Percentiles rank a stretch among this genome's conserved stretches.
These are phyloP conservation scores for Glaucopsyche alexis DNA, from an alignment of 2,888 invertebrate genomes.

Conservation along the genomic window DNA sequence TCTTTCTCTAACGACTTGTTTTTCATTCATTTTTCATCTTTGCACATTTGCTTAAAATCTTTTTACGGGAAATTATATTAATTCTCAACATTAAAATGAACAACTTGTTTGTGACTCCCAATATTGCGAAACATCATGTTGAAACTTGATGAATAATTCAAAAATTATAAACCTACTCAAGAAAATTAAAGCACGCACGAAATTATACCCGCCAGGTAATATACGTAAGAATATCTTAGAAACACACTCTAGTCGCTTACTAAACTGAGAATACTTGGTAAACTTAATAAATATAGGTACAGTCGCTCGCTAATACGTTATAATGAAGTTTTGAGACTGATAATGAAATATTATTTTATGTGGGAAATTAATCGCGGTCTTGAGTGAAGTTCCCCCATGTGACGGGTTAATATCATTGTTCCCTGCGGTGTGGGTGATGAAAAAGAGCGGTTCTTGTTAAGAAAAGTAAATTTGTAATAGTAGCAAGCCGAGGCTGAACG, in stretches of 20 bases:
- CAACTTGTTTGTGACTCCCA: not conserved
- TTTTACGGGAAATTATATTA: not conserved
- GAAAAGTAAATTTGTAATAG: not conserved
- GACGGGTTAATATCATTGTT: not conserved
- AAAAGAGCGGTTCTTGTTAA: not conserved
- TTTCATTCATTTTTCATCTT: too few species aligned
- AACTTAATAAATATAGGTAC: not conserved
- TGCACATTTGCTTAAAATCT: too few species aligned
- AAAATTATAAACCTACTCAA: conserved; percentile 1
- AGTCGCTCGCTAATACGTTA: not conserved
- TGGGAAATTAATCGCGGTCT: not conserved
- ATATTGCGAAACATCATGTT: not conserved
- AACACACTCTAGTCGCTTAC: not conserved
- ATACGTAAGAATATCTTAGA: not conserved
- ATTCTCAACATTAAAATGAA: not conserved
- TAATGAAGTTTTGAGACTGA: not conserved
- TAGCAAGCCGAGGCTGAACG: too few species aligned
- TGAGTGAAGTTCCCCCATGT: not conserved
- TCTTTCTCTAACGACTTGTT: too few species aligned
- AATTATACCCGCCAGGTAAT: not conserved
- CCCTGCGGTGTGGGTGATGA: not conserved
- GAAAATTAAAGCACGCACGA: not conserved
- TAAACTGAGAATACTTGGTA: not conserved
- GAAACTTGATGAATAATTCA: not conserved
- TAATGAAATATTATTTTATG: not conserved